Conservation (phyloP, 2,797 vertebrate species). For the Myotis vivesi region DNA sequence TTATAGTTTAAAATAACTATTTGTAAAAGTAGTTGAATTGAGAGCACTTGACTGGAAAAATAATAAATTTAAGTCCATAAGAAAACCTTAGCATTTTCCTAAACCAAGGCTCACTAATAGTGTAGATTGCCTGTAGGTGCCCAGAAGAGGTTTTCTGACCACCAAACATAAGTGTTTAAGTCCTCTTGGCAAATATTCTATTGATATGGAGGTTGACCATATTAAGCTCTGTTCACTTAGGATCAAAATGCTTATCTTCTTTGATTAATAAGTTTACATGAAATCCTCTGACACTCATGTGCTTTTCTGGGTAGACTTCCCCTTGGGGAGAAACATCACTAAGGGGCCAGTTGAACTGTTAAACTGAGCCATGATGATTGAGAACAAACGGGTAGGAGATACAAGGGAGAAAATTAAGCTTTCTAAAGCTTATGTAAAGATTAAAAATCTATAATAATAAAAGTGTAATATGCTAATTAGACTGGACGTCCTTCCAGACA, state of each 20-base stretch:
- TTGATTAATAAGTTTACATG: background rate
- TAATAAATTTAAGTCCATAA: background rate
- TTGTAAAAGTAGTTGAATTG: background rate
- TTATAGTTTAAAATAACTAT: background rate
- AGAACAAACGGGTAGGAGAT: background rate
- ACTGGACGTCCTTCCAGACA: no score
- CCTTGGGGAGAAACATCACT: background rate
- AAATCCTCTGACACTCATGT: background rate
- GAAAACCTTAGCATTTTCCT: background rate
- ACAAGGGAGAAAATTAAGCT: background rate
- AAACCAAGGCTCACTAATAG: background rate
- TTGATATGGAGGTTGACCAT: background rate
- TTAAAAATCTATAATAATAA: background rate
- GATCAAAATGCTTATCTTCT: background rate
- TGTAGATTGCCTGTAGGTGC: background rate
- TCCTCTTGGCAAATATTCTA: background rate
- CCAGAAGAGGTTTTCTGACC: background rate
- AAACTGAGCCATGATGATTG: background rate
- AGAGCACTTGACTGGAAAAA: background rate
- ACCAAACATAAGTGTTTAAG: background rate
- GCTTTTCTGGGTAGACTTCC: background rate
- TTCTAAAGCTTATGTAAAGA: background rate
- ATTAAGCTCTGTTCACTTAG: background rate
- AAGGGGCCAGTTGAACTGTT: background rate
- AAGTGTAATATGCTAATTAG: no score